Percentiles rank a stretch among this genome's conserved stretches.
Conservation (phyloP, 2,888 invertebrate genomes). For the Chrysodeixis includens region DNA sequence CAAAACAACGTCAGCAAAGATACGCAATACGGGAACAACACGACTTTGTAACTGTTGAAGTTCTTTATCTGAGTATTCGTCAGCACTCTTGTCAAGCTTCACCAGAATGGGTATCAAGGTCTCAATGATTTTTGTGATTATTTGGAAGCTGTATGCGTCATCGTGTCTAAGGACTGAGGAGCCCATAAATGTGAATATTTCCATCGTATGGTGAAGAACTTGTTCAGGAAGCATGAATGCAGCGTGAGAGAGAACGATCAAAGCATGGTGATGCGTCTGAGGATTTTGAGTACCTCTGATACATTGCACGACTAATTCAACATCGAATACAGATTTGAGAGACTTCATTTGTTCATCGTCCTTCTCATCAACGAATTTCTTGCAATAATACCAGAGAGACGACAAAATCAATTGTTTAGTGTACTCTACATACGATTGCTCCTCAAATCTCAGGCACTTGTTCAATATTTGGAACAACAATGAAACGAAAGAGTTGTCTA, state of each 20-base stretch:
- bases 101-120: slow-evolving; percentile 96
- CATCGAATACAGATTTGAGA: slow-evolving; percentile 89
- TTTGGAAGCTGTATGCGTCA: slow-evolving; percentile 98
- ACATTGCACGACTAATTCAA: slow-evolving; percentile 95
- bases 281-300: slow-evolving; percentile 97
- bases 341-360: slow-evolving; percentile 81
- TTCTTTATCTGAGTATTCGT: slow-evolving; percentile 76
- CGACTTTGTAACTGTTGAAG: slow-evolving; percentile 80
- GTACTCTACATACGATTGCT: slow-evolving; percentile 95
- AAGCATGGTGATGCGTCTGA: slow-evolving; percentile 98
- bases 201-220: slow-evolving; percentile 97
- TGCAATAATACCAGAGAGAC: slow-evolving; percentile 92
- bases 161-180: slow-evolving; percentile 97
- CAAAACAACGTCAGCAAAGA: slow-evolving; percentile 96
- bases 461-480: slow-evolving; percentile 94
- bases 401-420: slow-evolving; percentile 96
- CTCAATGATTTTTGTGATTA: slow-evolving; percentile 96
- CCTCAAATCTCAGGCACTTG: slow-evolving; percentile 94
- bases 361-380: slow-evolving; percentile 85
- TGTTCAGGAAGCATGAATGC: slow-evolving; percentile 94
- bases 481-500: slow-evolving; percentile 91
- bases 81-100: slow-evolving; percentile 79
- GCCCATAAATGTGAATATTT: slow-evolving; percentile 99
- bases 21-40: slow-evolving; percentile 92
- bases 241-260: slow-evolving; percentile 94